Conservation (phyloP, 2,888 invertebrate species). For the Drosophila phalerata region DNA sequence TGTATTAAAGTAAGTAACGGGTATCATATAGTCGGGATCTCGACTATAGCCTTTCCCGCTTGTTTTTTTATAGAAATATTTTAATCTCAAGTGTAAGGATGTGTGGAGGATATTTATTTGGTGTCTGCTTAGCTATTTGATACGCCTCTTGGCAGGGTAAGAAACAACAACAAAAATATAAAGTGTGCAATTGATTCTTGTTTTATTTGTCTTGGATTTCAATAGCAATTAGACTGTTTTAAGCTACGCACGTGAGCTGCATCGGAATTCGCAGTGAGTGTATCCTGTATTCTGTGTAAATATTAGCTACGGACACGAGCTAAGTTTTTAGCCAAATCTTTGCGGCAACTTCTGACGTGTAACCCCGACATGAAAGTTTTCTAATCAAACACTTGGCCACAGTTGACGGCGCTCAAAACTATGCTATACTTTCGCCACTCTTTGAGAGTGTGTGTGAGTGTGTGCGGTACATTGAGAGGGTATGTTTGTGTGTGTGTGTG, state of each 20-base stretch:
- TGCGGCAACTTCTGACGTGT: slow-evolving; percentile 42
- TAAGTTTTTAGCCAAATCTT: slow-evolving; percentile 63
- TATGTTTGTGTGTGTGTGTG: slow-evolving; percentile 19
- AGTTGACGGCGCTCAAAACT: slow-evolving; percentile 46
- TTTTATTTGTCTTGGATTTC: slow-evolving; percentile 18
- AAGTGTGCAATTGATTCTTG: slow-evolving; percentile 12
- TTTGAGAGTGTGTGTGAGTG: background rate
- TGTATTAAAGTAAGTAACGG: too few species aligned
- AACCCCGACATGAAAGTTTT: slow-evolving; percentile 59
- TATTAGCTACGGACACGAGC: slow-evolving; percentile 39
- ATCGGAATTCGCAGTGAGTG: slow-evolving; percentile 24
- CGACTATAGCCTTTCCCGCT: too few species aligned
- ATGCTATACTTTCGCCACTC: slow-evolving; percentile 26
- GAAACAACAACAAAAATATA: slow-evolving; percentile 39
- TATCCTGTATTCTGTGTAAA: slow-evolving; percentile 23
- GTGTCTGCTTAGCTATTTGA: slow-evolving; percentile 42
- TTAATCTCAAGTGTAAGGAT: slow-evolving; percentile 1
- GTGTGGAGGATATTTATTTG: background rate
- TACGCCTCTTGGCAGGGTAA: slow-evolving; percentile 12
- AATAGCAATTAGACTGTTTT: slow-evolving; percentile 39
- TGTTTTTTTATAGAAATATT: background rate
- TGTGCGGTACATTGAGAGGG: background rate
- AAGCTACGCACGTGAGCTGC: slow-evolving; percentile 16
- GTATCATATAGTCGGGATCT: too few species aligned
- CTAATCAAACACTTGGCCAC: slow-evolving; percentile 72